Evolutionary conservation across 1,140 invertebrate genomes (phyloP), one percentile per base, ranked within the genome.

Genomic region (Aplysia californica): DNA sequence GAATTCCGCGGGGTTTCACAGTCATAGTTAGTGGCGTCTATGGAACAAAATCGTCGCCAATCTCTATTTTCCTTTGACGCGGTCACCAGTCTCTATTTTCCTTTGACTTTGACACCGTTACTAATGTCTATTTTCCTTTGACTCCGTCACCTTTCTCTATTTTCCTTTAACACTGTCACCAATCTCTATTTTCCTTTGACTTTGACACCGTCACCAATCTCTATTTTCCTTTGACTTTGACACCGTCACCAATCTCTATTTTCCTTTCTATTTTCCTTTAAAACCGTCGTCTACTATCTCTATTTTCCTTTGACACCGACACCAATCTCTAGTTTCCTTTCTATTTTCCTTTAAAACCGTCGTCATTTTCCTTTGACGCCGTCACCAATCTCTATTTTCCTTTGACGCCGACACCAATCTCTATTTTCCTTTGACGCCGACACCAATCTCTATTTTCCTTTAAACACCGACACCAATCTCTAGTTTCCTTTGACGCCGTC

Each of bases 171-270:
- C 58, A 50, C 41, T 44, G 39, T 50, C 55, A 64, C 41, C 35
- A 59, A 76, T 69, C 70, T 74, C 76, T 70, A 69, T 79, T 66
- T 75, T 64, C 59, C 76, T 65, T 76, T 59, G 36, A 61, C 70
- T 78, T 76, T 70, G 41, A 64, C 69, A 65, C 70, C 50, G 59
- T 44, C 55, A 59, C 55, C 65, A 35, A 36, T 64, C 78, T 64
- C 70, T 41, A 70, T 56, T 56, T 66, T 64, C 39, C 44, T 71
- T 66, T 65, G 55, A 29, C 44, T 67, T 79, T 70, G 36, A 23
- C 18, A 26, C 18, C 64, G 5, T 35, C 15, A 26, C 18, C 68
- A 6, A 38, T 56, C 33, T 56, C 69, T 56, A 0, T 56, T 33
- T 39, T 50, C 23, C 4, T 23, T 50, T 56, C 44, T 71, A 23